Base-by-base conservation (phyloP, 2,888 invertebrate genomes). In the Andrena haemorrhoa region DNA sequence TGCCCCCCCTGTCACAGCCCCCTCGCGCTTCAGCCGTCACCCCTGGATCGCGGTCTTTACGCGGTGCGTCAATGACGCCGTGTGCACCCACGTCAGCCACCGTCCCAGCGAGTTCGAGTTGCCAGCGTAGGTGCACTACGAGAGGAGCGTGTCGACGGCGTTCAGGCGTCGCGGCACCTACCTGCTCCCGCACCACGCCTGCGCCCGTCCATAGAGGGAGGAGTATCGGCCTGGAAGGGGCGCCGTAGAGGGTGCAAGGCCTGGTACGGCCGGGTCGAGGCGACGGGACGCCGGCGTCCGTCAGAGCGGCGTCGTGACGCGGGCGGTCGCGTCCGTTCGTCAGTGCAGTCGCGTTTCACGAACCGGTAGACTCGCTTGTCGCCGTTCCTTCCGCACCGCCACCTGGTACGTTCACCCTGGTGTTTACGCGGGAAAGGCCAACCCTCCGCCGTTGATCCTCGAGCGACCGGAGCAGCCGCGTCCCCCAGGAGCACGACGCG, bases 221-320 rank as follows among this genome's bases (percentile, higher is more conserved):
- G 72, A 58, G 76, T 79, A 47, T 68, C 29, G 60, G n/a, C 49
- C 53, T 61, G 70, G 71, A 29, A 47, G 70, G 65, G 73, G 47
- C 8, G 47, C 12, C 58, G 75, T 66, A 75, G 83, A 80, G 86
- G 89, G 89, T 83, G 85, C 87, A 81, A 90, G 87, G 88, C 88
- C 88, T 75, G 90, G 89, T 88, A 85, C 90, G 91, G 90, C 92
- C 91, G 92, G 92, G 92, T 89, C 91, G 92, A 89, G 81, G 66
- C 88, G 87, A 85, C 86, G 90, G 84, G 88, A 90, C 90, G 89
- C 89, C 91, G 87, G 86, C 88, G 88, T 85, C 86, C 89, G 90
- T 91, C 89, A 92, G 92, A 92, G 88, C 90, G 92, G 91, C 91
- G 91, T 92, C 92, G 92, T 87, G 89, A 81, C 83, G 88, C 85